Base-by-base conservation (phyloP, 1,140 invertebrate genomes). In the Pinna nobilis region DNA sequence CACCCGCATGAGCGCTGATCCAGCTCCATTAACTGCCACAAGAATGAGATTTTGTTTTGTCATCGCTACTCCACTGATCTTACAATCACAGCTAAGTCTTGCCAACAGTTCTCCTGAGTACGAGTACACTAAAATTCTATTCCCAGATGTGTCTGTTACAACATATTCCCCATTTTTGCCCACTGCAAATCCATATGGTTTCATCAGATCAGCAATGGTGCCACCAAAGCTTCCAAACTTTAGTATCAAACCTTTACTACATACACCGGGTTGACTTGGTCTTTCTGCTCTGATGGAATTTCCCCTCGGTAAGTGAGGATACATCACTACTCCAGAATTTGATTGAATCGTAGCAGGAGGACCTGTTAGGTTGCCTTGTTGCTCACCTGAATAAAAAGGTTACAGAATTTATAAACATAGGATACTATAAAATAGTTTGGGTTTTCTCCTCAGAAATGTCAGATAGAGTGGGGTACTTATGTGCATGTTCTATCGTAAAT, bases 141-240 rank as follows among this genome's bases (percentile, higher is more conserved):
- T 83, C 11, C 82, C 82, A 18, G 73, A 77, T 51, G 65, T 66
- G 47, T 88, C 86, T n/a, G 84, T 81, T 0, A 88, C 67, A 0
- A 85, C 59, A 67, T 81, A 85, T n/a, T 87, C 79, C 30, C 78
- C 81, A 49, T 76, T 79, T 39, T 66, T 67, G 20, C 75, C 75
- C 7, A 82, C 66, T 3, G 85, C 70, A 3, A 88, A 57, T n/a
- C 85, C 85, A 39, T 80, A 76, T 3, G 86, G 86, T 66, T 84
- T 84, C 37, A 78, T 66, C 41, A 88, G 84, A 53, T 84, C 80
- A 23, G 69, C 70, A 1, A 84, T 51, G 11, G 68, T 74, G 13
- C 75, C 65, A 20, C 84, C 84, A 78, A 80, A 82, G 55, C 84
- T 79, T 39, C 86, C 85, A 77, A 88, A 85, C 61, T 64, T 61